Evolutionary conservation across 2,888 invertebrate genomes (phyloP).

Genomic region (Drosophila atroscutellata): DNA sequence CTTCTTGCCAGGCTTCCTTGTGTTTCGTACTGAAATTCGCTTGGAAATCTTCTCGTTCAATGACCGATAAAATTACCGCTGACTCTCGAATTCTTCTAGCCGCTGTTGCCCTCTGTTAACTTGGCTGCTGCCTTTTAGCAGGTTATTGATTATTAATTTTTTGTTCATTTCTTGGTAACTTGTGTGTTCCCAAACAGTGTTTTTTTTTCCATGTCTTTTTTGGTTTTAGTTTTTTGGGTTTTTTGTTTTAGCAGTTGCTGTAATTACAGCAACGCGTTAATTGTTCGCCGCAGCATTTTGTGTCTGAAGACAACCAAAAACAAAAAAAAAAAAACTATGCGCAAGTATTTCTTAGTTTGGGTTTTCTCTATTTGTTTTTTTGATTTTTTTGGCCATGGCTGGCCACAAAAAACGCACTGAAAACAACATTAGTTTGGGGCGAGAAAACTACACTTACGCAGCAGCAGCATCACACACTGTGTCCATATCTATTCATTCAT

Average conservation of each 20-base stretch:
- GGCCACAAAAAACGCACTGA: conserved; percentile 16
- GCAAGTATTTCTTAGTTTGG: conserved; percentile 17
- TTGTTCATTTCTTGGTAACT: conserved; percentile 34
- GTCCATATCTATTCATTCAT: conserved; percentile 62
- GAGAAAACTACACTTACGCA: conserved; percentile 80
- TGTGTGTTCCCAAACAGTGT: conserved; percentile 48
- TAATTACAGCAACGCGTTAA: conserved; percentile 79
- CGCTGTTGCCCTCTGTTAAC: conserved; percentile 3
- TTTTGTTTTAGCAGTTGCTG: conserved; percentile 66
- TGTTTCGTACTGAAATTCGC: conserved; percentile 31
- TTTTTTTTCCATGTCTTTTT: conserved; percentile 18
- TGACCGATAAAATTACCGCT: conserved; percentile 75
- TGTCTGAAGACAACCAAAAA: background rate
- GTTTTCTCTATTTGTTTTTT: conserved; percentile 65
- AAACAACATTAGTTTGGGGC: conserved; percentile 63
- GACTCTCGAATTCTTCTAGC: conserved; percentile 29
- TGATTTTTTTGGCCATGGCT: conserved; percentile 46
- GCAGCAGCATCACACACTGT: conserved; percentile 33
- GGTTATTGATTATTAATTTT: conserved; percentile 80
- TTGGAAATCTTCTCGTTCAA: conserved; percentile 67
- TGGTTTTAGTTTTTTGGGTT: conserved; percentile 20
- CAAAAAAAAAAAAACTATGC: background rate
- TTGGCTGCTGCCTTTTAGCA: conserved; percentile 73
- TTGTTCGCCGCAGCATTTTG: conserved; percentile 63
- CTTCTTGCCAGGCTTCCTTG: background rate